phyloP scores from a whole-genome alignment of 2,113 vertebrate genomes.

The Phyllostomus hastatus region DNA sequence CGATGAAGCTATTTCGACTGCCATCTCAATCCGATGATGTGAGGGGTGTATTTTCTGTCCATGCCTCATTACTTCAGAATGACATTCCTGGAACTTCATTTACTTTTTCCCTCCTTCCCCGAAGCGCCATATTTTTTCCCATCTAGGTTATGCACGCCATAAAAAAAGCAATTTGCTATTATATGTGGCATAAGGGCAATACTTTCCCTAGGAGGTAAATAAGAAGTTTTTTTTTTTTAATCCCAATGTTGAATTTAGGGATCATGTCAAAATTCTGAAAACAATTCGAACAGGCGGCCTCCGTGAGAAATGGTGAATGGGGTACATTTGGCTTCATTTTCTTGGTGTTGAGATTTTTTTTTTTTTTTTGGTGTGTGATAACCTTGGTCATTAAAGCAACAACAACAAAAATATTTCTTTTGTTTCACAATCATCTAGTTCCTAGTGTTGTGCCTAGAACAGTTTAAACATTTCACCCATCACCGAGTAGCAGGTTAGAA shows the following conservation, averaged over 20 bases:
- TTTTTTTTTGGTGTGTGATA: slow-evolving; percentile 3
- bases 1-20: slow-evolving; percentile 99
- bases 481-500: slow-evolving; percentile 67
- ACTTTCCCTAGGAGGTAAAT: slow-evolving; percentile 90
- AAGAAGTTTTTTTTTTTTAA: slow-evolving; percentile 79
- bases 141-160: slow-evolving; percentile 91
- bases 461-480: slow-evolving; percentile 72
- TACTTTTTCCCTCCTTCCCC: slow-evolving; percentile 97
- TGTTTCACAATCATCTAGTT: slow-evolving; percentile 65
- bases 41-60: slow-evolving; percentile 99
- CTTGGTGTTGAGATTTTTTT: slow-evolving; percentile 51
- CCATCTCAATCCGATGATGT: slow-evolving; percentile 99
- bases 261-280: slow-evolving; percentile 84
- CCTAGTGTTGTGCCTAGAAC: slow-evolving; percentile 55
- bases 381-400: slow-evolving; percentile 52
- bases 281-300: slow-evolving; percentile 59
- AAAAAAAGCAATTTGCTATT: slow-evolving; percentile 96
- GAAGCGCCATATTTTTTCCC: slow-evolving; percentile 96
- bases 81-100: slow-evolving; percentile 99
- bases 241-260: slow-evolving; percentile 81
- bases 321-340: slow-evolving; percentile 40
- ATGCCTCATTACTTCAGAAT: slow-evolving; percentile 99
- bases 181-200: slow-evolving; percentile 88
- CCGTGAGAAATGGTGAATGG: slow-evolving; percentile 45
- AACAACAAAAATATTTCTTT: slow-evolving; percentile 56